Evolutionary conservation across 2,113 vertebrate genomes (phyloP).

Genomic region (Dromiciops gliroides): DNA sequence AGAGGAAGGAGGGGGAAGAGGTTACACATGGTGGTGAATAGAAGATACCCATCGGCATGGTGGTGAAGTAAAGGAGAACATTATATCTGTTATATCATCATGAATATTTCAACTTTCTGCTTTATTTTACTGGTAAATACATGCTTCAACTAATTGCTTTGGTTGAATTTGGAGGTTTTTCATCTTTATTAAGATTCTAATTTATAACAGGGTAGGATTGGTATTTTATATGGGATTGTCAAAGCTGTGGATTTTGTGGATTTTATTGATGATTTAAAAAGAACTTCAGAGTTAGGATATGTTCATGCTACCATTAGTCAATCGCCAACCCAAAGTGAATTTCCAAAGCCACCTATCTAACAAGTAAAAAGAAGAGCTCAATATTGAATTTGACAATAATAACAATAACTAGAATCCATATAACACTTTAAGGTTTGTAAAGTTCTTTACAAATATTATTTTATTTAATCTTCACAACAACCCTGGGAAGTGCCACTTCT

Average conservation of each 20-base stretch:
- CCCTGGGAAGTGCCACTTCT: neutral
- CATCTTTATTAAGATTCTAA: neutral
- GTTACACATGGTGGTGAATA: too few relatives aligned
- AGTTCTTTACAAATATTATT: neutral
- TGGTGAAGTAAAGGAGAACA: neutral
- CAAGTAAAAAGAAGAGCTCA: neutral
- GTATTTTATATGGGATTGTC: neutral
- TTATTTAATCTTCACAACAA: neutral
- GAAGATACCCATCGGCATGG: neutral
- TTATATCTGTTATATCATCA: neutral
- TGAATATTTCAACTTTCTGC: neutral
- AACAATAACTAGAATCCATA: neutral
- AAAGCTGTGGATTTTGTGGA: neutral
- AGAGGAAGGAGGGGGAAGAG: neutral
- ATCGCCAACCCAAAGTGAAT: constrained; percentile 53
- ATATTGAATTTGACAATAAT: neutral
- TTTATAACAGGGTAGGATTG: neutral
- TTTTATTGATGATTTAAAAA: neutral
- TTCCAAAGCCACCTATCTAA: neutral
- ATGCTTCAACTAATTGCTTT: neutral
- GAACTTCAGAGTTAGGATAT: constrained; percentile 13
- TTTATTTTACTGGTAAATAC: neutral
- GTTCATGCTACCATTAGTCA: constrained; percentile 13
- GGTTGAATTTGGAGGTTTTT: neutral
- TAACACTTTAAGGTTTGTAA: neutral